A percentile compares a stretch with the other conserved stretches of the same genome.
Evolutionary conservation across 2,113 vertebrate genomes (phyloP).

Genomic region (Okapia johnstoni): DNA sequence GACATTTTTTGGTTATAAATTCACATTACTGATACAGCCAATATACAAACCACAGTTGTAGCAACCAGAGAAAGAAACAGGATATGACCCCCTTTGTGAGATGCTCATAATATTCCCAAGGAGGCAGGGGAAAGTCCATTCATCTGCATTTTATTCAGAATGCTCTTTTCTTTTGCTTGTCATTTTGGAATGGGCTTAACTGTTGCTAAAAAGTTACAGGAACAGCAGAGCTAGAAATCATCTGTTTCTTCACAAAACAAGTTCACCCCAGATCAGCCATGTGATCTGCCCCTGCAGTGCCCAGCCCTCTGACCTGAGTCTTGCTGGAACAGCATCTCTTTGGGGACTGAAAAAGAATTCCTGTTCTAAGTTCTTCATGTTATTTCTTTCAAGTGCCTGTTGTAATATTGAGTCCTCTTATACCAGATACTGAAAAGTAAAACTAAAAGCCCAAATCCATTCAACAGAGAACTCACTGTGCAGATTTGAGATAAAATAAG

Average conservation of each 20-base stretch:
- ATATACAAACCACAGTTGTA: conserved; percentile 66
- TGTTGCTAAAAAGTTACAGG: conserved; percentile 48
- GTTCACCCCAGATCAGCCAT: neutral
- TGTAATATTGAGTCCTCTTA: neutral
- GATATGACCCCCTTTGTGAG: conserved; percentile 59
- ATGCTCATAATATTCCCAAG: conserved; percentile 53
- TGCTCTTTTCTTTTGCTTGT: conserved; percentile 31
- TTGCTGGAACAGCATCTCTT: neutral
- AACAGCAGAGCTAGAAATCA: conserved; percentile 44
- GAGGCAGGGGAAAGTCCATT: conserved; percentile 32
- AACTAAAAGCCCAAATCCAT: neutral
- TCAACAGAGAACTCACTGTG: neutral
- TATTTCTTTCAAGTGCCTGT: conserved; percentile 18
- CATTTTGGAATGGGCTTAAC: conserved; percentile 34
- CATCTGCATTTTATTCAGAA: conserved; percentile 35
- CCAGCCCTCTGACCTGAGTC: conserved; percentile 2
- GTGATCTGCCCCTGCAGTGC: conserved; percentile 19
- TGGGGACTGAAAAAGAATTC: conserved; percentile 13
- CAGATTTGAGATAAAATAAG: neutral
- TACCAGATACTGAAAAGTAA: conserved; percentile 14
- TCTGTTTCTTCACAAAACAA: conserved; percentile 57
- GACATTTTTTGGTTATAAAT: conserved; percentile 49
- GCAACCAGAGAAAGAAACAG: conserved; percentile 67
- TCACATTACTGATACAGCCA: conserved; percentile 62
- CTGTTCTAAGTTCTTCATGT: neutral